Evolutionary conservation across 2,888 invertebrate species (phyloP), one percentile per base, ranked within the genome.

Genomic region (Clusia tigrina): DNA sequence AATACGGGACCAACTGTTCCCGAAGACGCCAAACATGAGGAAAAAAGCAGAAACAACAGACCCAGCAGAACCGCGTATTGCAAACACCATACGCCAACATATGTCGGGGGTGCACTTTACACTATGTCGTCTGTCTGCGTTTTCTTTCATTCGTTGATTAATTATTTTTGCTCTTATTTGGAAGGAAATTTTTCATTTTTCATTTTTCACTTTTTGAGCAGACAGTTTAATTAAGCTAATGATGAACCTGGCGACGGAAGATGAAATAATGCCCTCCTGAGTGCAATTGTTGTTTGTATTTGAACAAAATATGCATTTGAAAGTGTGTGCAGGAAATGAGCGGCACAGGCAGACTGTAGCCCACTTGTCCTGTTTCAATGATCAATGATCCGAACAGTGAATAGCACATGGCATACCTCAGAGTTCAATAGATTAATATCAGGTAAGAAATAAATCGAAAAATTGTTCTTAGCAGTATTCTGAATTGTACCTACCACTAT

Each of bases 171-270:
- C 60, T 54, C 54, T 54, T 54, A 38, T 60, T 56, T 53, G 18
- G 22, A 48, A 48, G 20, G 48, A 48, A 48, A 48, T 48, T 18
- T 48, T 20, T 48, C 48, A 48, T 20, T 20, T 48, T 20, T 48
- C 5, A 9, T 6, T 22, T 15, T 3, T 42, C 42, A 17, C 42
- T 12, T 32, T 12, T 32, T 15, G n/a, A 15, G n/a, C 23, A 25
- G 62, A 68, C 77, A 69, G n/a, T 78, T 78, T 74, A 76, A 76
- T 78, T 78, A 76, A 74, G 68, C 70, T 76, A 76, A 76, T 76
- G 77, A 76, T 74, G 56, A 51, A 61, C 58, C 55, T 54, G 59
- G 22, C 23, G 58, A 32, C 52, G 52, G 2, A 24, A 48, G 42
- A n/a, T n/a, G n/a, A 12, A 32, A 12, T 6, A 32, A 32, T 9